Conservation (phyloP, 92 coral and sea anemone species). For the Porites evermanni region DNA sequence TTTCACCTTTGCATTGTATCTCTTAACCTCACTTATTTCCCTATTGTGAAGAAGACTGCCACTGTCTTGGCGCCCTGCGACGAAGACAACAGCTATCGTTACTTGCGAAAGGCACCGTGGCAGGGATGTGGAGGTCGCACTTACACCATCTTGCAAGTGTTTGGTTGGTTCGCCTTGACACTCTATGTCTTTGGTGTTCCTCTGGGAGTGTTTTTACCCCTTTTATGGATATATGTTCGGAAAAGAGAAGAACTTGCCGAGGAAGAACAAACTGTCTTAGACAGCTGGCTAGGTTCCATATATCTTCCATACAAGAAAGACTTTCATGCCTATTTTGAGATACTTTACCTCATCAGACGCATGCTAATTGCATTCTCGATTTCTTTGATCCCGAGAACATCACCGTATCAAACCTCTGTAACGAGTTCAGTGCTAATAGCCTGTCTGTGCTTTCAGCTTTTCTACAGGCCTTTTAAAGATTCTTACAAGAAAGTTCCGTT, state of each 20-base stretch:
- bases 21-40: slow-evolving; percentile 61
- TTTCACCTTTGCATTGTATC: slow-evolving; percentile 32
- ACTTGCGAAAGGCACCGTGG: slow-evolving; percentile 65
- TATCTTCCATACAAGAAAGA: slow-evolving; percentile 48
- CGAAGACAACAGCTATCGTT: slow-evolving; percentile 1
- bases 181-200: neutral
- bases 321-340: slow-evolving; percentile 57
- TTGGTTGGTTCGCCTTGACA: neutral
- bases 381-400: slow-evolving; percentile 58
- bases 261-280: neutral
- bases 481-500: neutral
- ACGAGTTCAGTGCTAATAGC: neutral
- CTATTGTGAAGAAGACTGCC: slow-evolving; percentile 52
- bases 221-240: neutral
- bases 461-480: neutral
- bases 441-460: neutral
- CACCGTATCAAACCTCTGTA: neutral
- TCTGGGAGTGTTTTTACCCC: neutral
- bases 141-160: neutral
- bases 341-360: slow-evolving; percentile 59
- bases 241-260: neutral
- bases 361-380: slow-evolving; percentile 64
- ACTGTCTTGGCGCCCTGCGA: slow-evolving; percentile 54
- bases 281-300: slow-evolving; percentile 52
- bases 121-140: neutral